Percentiles rank a stretch among this genome's conserved stretches.
These are phyloP conservation scores for Pocillopora meandrina DNA, from an alignment of 92 coral and sea anemone genomes.

Conservation along the genomic window DNA sequence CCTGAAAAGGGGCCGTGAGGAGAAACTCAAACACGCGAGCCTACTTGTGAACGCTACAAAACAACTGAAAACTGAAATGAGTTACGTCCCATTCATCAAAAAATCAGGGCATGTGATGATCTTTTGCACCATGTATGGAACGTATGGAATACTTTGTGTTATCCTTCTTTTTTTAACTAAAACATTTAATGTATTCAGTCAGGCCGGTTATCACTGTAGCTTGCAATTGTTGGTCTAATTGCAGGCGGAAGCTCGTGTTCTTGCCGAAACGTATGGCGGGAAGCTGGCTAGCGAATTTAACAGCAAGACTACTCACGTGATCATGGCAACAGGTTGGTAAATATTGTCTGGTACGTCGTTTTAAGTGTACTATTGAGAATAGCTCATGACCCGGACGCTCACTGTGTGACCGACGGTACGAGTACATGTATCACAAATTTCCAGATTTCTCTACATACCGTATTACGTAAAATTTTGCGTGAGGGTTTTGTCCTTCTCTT, in stretches of 20 bases:
- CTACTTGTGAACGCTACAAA: too few species aligned
- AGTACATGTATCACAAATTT: too few species aligned
- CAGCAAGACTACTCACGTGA: slow-evolving; percentile 73
- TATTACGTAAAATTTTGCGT: too few species aligned
- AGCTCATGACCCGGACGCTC: too few species aligned
- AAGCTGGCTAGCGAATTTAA: slow-evolving; percentile 72
- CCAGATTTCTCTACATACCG: too few species aligned
- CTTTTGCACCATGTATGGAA: too few species aligned
- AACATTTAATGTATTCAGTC: not conserved
- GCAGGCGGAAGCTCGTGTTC: slow-evolving; percentile 64
- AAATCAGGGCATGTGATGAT: too few species aligned
- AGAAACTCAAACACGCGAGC: too few species aligned
- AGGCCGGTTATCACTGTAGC: not conserved
- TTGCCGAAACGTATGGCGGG: slow-evolving; percentile 76
- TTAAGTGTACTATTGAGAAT: not conserved
- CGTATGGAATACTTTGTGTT: too few species aligned
- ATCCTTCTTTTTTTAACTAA: not conserved
- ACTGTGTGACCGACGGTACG: too few species aligned
- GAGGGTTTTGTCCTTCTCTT: too few species aligned
- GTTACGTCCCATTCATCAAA: not conserved
- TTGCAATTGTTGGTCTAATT: not conserved
- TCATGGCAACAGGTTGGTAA: slow-evolving; percentile 80
- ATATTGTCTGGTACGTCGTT: not conserved
- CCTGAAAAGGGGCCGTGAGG: too few species aligned
- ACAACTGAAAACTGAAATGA: not conserved